Percentiles rank a stretch among this genome's conserved stretches.
Conservation (phyloP, 2,888 invertebrate genomes). For the Labia minor region DNA sequence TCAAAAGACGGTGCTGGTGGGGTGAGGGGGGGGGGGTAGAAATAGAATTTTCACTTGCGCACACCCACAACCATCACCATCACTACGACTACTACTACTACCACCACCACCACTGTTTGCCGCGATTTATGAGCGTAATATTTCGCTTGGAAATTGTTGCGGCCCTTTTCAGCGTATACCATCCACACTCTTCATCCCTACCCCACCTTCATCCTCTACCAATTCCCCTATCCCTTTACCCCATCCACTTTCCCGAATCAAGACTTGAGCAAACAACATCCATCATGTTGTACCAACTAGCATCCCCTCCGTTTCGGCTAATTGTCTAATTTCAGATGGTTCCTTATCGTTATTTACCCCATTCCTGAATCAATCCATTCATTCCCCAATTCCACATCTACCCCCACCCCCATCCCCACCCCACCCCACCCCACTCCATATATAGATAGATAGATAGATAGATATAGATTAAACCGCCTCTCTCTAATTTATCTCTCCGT, state of each 20-base stretch:
- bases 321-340: slow-evolving; percentile 1
- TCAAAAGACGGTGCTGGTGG: no score
- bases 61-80: no score
- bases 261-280: slow-evolving; percentile 1
- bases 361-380: no score
- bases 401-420: no score
- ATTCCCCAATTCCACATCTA: no score
- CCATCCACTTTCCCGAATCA: background rate
- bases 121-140: background rate
- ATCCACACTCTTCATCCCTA: background rate
- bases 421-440: no score
- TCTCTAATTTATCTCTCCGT: background rate
- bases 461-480: background rate
- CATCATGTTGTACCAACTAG: slow-evolving; percentile 1
- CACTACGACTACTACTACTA: no score
- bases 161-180: background rate
- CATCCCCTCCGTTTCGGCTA: background rate
- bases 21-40: no score
- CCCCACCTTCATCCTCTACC: no score
- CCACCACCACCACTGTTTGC: no score
- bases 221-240: background rate
- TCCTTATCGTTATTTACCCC: slow-evolving; percentile 8
- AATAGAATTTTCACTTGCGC: no score
- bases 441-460: no score
- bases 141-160: slow-evolving; percentile 4